Evolutionary conservation across 2,797 vertebrate genomes (phyloP), one percentile per base, ranked within the genome.

Genomic region (Parotocinclus haroldoi): DNA sequence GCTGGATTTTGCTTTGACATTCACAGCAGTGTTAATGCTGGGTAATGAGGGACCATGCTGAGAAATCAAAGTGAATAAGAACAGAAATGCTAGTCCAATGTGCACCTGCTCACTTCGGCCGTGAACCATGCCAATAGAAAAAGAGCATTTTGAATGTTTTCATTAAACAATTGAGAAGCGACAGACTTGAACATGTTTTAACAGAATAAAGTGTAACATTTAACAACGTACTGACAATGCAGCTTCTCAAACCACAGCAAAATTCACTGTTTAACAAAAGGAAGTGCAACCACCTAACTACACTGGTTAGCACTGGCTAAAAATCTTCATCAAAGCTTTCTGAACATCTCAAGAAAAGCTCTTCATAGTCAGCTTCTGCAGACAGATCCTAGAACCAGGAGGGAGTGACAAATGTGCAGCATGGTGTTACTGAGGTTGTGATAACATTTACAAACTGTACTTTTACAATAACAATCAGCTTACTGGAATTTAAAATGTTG

Each of bases 241-340:
- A 54, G n/a, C 10, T n/a, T 3, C 0, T 50, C 4, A 46, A 58
- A 48, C 9, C 13, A n/a, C 12, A 27, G 58, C 16, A 18, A 18
- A 18, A 56, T 18, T 56, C 45, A 37, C 19, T 6, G 10, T 57
- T 13, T 9, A 50, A 51, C 16, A 10, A 48, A 49, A 53, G 3
- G 2, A 46, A 19, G 27, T 5, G 4, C 1, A 3, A 9, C 16
- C 10, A 48, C 14, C n/a, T 14, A 16, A 16, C 11, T 38, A 17
- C n/a, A 37, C 38, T 51, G 14, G 13, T 3, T 7, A 38, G 7
- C 37, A 52, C 49, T 7, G 51, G 13, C 59, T 62, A 72, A 36
- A 76, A 62, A 51, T 79, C 78, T 13, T 81, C 81, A 59, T 80
- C 81, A 40, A 83, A 79, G 19, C 75, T 80, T 63, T 83, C 79